A percentile compares a stretch with the other conserved stretches of the same genome.
phyloP scores from a whole-genome alignment of 53 echinoderm and acorn worm species.

The Paelopatides confundens region DNA sequence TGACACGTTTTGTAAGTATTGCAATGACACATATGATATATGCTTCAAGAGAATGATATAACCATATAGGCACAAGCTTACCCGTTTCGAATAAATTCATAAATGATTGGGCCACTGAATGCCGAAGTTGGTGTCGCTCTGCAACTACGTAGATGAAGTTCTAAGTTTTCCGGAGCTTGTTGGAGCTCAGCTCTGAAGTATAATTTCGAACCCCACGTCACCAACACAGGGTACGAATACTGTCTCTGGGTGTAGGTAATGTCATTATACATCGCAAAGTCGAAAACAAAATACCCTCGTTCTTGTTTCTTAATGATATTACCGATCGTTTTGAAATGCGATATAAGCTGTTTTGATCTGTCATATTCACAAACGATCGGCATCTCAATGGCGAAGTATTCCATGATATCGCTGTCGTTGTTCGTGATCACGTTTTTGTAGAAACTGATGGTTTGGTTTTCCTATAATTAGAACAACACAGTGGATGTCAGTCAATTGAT shows the following conservation, averaged over 20 bases:
- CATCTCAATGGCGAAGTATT: not conserved
- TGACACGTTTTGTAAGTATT: too few relatives aligned
- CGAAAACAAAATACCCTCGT: not conserved
- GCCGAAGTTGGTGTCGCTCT: conserved; percentile 2
- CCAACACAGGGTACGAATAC: not conserved
- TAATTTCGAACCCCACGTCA: not conserved
- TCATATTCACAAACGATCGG: conserved; percentile 19
- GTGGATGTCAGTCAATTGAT: too few relatives aligned
- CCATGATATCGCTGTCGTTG: not conserved
- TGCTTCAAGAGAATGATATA: too few relatives aligned
- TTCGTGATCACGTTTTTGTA: not conserved
- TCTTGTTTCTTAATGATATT: not conserved
- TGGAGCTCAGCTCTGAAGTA: conserved; percentile 33
- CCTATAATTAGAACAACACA: not conserved
- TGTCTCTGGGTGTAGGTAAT: not conserved
- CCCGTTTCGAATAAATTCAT: conserved; percentile 5
- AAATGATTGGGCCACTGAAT: not conserved
- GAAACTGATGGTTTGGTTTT: not conserved
- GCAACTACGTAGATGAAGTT: conserved; percentile 31
- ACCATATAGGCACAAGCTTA: conserved; percentile 7
- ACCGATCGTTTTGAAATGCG: conserved; percentile 14
- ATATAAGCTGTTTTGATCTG: not conserved
- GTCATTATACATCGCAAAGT: conserved; percentile 7
- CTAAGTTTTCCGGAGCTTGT: not conserved
- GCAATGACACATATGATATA: too few relatives aligned